Conservation (phyloP, 2,797 vertebrate species). For the Scolopax rusticola region DNA sequence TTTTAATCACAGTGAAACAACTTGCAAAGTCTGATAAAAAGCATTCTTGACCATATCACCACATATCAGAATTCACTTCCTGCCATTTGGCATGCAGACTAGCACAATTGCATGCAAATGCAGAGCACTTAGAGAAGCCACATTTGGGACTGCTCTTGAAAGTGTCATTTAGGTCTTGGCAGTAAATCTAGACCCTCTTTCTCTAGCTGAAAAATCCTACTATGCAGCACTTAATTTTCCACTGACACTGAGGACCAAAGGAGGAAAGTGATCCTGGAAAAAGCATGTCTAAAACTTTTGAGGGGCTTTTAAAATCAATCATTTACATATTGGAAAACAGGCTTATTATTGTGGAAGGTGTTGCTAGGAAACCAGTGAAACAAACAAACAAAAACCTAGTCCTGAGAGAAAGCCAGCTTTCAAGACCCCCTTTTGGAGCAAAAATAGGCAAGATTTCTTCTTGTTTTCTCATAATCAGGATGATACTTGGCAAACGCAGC, state of each 20-base stretch:
- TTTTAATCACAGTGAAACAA: background rate
- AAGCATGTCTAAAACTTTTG: background rate
- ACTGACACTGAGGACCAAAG: background rate
- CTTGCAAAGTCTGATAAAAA: background rate
- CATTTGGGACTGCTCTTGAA: background rate
- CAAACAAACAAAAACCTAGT: background rate
- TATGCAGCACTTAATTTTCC: background rate
- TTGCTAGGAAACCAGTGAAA: constrained; percentile 52
- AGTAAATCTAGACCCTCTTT: background rate
- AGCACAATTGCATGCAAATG: background rate
- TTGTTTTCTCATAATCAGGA: background rate
- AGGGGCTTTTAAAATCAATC: constrained; percentile 18
- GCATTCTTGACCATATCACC: background rate
- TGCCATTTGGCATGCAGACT: background rate
- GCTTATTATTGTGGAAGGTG: constrained; percentile 20
- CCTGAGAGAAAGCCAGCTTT: constrained; percentile 4
- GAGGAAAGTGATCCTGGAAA: background rate
- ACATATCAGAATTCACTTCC: background rate
- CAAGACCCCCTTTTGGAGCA: background rate
- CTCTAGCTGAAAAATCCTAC: background rate
- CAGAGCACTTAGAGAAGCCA: background rate
- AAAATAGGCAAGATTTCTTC: background rate
- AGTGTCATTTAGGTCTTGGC: background rate
- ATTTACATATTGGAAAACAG: constrained; percentile 31
- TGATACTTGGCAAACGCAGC: background rate